A percentile compares a stretch with the other conserved stretches of the same genome.
Evolutionary conservation across 1,140 invertebrate genomes (phyloP).

Genomic region (Brachionus calyciflorus): DNA sequence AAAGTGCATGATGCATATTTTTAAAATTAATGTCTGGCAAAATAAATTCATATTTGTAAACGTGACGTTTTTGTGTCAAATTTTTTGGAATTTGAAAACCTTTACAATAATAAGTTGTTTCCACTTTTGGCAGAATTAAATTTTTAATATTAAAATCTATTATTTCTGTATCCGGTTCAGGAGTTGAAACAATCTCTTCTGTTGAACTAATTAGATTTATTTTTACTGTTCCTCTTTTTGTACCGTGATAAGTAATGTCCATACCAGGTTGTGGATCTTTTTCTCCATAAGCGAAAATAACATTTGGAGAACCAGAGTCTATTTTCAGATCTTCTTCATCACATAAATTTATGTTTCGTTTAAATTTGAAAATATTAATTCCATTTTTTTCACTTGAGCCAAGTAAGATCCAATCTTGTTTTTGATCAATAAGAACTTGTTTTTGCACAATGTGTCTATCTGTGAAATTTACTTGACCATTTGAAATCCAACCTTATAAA

Average conservation of each 20-base stretch:
- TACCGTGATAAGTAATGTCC: conserved; percentile 35
- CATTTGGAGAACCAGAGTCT: background rate
- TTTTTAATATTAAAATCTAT: conserved; percentile 3
- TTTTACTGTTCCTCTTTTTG: background rate
- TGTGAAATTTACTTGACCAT: conserved; percentile 23
- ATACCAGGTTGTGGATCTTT: background rate
- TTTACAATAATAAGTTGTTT: conserved; percentile 27
- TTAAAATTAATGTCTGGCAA: background rate
- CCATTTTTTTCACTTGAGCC: conserved; percentile 34
- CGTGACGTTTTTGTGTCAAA: conserved; percentile 14
- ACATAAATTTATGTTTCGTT: conserved; percentile 22
- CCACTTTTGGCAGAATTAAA: conserved; percentile 28
- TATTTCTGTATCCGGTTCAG: background rate
- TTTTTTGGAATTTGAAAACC: background rate
- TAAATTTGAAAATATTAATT: conserved; percentile 41
- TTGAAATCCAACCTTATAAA: conserved; percentile 77
- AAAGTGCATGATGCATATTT: conserved; percentile 14
- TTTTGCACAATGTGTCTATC: conserved; percentile 39
- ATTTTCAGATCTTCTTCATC: conserved; percentile 35
- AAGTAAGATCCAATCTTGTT: conserved; percentile 33
- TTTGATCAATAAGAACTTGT: conserved; percentile 38
- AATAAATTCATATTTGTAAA: conserved; percentile 12
- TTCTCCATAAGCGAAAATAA: conserved; percentile 48
- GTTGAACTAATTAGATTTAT: background rate
- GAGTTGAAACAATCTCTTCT: background rate